Conservation (phyloP, 2,113 vertebrate genomes). For the Prunella fulvescens region DNA sequence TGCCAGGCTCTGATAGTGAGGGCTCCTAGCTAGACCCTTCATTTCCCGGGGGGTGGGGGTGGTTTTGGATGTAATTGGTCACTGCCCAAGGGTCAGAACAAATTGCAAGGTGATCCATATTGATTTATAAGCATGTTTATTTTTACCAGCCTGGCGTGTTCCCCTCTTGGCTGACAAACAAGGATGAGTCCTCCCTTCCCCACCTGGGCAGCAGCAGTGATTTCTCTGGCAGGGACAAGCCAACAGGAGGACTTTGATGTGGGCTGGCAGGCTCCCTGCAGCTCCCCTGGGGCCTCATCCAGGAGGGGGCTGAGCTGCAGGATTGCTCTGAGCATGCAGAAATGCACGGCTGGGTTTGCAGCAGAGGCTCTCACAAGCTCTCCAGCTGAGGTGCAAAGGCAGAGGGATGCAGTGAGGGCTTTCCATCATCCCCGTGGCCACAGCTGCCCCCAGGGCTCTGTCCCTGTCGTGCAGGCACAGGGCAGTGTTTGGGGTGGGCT, state of each 20-base stretch:
- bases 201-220: not conserved
- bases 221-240: not conserved
- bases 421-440: not conserved
- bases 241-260: not conserved
- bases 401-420: not conserved
- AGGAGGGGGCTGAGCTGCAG: not conserved
- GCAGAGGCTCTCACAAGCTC: not conserved
- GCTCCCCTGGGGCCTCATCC: not conserved
- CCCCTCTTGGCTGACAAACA: not conserved
- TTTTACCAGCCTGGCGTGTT: not conserved
- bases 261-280: not conserved
- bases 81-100: not conserved
- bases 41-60: not conserved
- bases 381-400: not conserved
- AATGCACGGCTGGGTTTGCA: accelerated
- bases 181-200: not conserved
- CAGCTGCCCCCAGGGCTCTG: not conserved
- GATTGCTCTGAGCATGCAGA: accelerated
- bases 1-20: not conserved
- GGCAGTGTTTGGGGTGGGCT: not conserved
- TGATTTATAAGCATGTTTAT: conserved; percentile 22
- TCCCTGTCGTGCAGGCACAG: accelerated
- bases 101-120: not conserved
- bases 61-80: not conserved
- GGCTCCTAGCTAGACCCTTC: not conserved